Conservation (phyloP, 23 tunicate species). For the Clavelina lepadiformis region DNA sequence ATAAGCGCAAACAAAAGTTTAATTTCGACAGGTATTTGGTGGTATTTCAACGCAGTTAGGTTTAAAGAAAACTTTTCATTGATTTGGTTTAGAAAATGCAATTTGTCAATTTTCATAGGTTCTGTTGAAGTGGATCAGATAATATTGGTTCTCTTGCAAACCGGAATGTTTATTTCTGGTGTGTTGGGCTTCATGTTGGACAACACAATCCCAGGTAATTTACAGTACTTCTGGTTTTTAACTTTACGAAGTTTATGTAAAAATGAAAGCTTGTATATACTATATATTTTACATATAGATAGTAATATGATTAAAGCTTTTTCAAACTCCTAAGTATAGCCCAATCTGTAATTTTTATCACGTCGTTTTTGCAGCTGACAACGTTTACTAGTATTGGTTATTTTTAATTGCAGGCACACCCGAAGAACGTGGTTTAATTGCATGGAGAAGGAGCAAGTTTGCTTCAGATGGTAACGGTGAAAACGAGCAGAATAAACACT, state of each 20-base stretch:
- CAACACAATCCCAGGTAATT: slow-evolving; percentile 85
- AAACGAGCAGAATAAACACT: too few species aligned
- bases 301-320: too few species aligned
- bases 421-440: slow-evolving; percentile 34
- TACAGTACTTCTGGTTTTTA: too few species aligned
- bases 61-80: background rate
- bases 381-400: too few species aligned
- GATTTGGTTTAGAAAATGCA: too few species aligned
- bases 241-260: too few species aligned
- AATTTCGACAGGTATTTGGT: slow-evolving; percentile 40
- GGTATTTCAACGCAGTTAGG: background rate
- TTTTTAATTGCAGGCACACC: slow-evolving; percentile 14
- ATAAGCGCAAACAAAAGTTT: slow-evolving; percentile 15
- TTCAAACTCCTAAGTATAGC: too few species aligned
- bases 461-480: too few species aligned
- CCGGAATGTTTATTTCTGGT: slow-evolving; percentile 59
- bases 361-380: too few species aligned
- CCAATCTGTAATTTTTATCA: too few species aligned
- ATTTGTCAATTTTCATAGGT: slow-evolving; percentile 37
- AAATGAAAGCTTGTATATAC: too few species aligned
- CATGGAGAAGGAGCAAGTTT: too few species aligned
- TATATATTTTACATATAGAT: background rate
- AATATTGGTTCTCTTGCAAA: slow-evolving; percentile 37
- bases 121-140: slow-evolving; percentile 41
- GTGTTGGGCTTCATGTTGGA: slow-evolving; percentile 47